Base-by-base conservation (phyloP, 2,888 invertebrate species). In the Luperina testacea region DNA sequence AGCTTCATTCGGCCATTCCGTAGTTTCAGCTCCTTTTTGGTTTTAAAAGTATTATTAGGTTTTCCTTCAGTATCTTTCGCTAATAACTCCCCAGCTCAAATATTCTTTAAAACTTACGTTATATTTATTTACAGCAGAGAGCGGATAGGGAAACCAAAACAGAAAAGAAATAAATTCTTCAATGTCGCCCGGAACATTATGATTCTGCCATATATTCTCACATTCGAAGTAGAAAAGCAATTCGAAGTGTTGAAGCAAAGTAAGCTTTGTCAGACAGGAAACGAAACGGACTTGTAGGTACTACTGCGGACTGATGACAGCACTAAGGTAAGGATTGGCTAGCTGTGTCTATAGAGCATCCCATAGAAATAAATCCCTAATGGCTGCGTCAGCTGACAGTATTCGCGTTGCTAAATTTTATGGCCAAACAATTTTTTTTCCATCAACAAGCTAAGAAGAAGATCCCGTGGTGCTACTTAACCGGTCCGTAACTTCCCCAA, bases 131-230 rank as follows among this genome's bases (percentile, higher is more conserved):
- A 4, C 57, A 65, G 32, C 7, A 20, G 9, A 57, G 9, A 32
- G 5, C 2, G 20, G 45, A 48, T 67, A 59, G 13, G 24, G 24
- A 57, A 57, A 72, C 24, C 45, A 17, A 65, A 67, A 32, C 45
- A 17, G 15, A 72, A 74, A 73, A 32, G 15, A 72, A 61, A 73
- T 61, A 64, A 67, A 71, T 51, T 13, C 1, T 57, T 48, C 48
- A 9, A 51, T 61, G 7, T 32, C 51, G 15, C 42, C 38, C 17
- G 17, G 24, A 68, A 72, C 32, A 64, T 74, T 53, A 81, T 71
- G 42, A 11, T 42, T 63, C 27, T 20, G 8, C 61, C 15, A 57
- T 42, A 61, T 51, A 53, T 73, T 45, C 27, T 57, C 24, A 32
- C 63, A 38, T 2, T 24, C 15, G 17, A 57, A 61, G 2, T 45